Percentiles rank a stretch among this genome's conserved stretches.
phyloP scores from a whole-genome alignment of 2,797 vertebrate species.

The Lemur catta region DNA sequence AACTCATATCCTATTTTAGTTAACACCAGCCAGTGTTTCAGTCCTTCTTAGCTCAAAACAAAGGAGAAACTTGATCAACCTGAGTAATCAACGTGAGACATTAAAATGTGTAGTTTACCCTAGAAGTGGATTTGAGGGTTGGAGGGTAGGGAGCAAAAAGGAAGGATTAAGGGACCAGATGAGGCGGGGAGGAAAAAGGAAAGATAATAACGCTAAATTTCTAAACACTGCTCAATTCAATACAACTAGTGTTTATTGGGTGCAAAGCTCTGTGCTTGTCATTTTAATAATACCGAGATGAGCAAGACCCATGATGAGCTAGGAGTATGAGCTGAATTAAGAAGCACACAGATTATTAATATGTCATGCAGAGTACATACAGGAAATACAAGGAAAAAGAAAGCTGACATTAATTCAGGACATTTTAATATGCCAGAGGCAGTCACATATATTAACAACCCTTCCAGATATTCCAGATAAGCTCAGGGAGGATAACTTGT shows the following conservation, averaged over 20 bases:
- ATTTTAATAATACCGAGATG: conserved; percentile 14
- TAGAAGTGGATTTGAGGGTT: not conserved
- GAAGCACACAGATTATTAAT: not conserved
- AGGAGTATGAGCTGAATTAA: not conserved
- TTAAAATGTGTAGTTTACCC: not conserved
- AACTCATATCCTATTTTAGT: conserved; percentile 33
- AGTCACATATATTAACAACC: not conserved
- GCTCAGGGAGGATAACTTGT: not conserved
- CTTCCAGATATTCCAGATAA: conserved; percentile 17
- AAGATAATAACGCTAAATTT: not conserved
- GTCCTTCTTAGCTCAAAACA: not conserved
- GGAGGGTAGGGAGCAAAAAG: not conserved
- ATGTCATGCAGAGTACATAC: not conserved
- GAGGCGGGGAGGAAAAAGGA: not conserved
- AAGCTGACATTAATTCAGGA: not conserved
- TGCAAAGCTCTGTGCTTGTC: not conserved
- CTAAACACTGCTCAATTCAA: not conserved
- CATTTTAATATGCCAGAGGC: not conserved
- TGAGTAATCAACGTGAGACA: not conserved
- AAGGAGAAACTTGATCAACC: not conserved
- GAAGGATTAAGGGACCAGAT: not conserved
- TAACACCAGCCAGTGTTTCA: conserved; percentile 31
- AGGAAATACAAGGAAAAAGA: not conserved
- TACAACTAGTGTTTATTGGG: not conserved
- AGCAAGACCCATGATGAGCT: not conserved